Conservation (phyloP, 1,140 invertebrate species). For the Schlechtendalia chinensis region DNA sequence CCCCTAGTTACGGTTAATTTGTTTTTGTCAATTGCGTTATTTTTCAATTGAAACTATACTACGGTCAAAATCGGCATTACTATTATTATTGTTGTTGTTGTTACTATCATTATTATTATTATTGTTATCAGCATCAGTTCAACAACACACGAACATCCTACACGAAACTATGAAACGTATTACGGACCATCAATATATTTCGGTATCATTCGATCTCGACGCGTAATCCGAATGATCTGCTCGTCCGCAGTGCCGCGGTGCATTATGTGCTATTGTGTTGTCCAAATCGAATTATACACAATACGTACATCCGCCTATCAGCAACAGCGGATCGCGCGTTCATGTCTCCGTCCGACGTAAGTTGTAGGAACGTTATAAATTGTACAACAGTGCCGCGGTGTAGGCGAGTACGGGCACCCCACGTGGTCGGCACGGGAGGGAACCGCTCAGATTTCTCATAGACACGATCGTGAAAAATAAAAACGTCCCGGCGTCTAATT, state of each 20-base stretch:
- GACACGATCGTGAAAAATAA: no score
- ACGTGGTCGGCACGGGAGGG: background rate
- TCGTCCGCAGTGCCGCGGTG: background rate
- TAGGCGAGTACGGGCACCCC: background rate
- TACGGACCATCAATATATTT: background rate
- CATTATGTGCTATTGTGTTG: slow-evolving; percentile 23
- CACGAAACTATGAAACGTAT: background rate
- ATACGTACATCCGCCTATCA: background rate
- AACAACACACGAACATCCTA: slow-evolving; percentile 3
- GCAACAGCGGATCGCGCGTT: slow-evolving; percentile 7
- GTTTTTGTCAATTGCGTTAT: slow-evolving; percentile 12
- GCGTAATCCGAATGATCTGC: slow-evolving; percentile 27
- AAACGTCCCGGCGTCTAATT: no score
- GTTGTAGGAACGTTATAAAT: no score
- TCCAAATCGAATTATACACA: slow-evolving; percentile 36
- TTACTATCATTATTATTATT: slow-evolving; percentile 26
- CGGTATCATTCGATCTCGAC: slow-evolving; percentile 14
- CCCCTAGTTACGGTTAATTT: slow-evolving; percentile 43
- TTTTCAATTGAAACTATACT: slow-evolving; percentile 30
- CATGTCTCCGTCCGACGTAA: slow-evolving; percentile 10
- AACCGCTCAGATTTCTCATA: background rate
- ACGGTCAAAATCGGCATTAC: slow-evolving; percentile 27
- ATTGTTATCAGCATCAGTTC: slow-evolving; percentile 9
- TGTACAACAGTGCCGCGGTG: background rate
- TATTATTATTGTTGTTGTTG: slow-evolving; percentile 1